A percentile compares a stretch with the other conserved stretches of the same genome.
These are phyloP conservation scores for Oreocharis arfaki DNA, from an alignment of 2,113 vertebrate genomes.

Conservation along the genomic window DNA sequence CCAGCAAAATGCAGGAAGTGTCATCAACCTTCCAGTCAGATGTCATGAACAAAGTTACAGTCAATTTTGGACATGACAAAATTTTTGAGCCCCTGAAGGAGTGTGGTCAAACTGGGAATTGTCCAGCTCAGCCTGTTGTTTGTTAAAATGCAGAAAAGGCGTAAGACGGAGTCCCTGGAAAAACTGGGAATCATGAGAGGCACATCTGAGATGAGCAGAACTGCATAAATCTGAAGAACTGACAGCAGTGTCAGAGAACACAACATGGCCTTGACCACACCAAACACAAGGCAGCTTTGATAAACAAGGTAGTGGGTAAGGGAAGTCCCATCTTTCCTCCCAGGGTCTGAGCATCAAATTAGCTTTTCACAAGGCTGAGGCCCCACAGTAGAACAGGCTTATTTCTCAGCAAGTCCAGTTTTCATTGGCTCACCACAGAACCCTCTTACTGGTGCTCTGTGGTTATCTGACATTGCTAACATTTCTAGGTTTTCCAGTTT, in stretches of 20 bases:
- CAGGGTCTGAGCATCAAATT: rapidly evolving
- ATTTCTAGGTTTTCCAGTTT: not conserved
- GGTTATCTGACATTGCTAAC: not conserved
- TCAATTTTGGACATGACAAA: not conserved
- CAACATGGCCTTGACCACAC: not conserved
- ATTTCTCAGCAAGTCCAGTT: not conserved
- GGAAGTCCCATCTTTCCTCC: not conserved
- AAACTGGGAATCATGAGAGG: not conserved
- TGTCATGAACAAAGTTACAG: not conserved
- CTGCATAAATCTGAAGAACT: not conserved
- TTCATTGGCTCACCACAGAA: not conserved
- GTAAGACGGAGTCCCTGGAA: rapidly evolving
- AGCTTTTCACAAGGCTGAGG: not conserved
- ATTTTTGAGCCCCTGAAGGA: not conserved
- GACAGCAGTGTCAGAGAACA: not conserved
- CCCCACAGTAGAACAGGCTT: not conserved
- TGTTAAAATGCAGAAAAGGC: not conserved
- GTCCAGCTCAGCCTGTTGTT: not conserved
- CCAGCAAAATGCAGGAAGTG: not conserved
- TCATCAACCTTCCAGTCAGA: not conserved
- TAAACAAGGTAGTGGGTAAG: not conserved
- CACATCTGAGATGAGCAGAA: not conserved
- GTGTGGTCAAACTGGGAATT: not conserved
- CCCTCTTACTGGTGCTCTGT: rapidly evolving
- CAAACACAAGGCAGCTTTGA: not conserved